A percentile compares a stretch with the other conserved stretches of the same genome.
These are phyloP conservation scores for Himantopus leucocephalus DNA, from an alignment of 2,113 vertebrate genomes.

Conservation along the genomic window DNA sequence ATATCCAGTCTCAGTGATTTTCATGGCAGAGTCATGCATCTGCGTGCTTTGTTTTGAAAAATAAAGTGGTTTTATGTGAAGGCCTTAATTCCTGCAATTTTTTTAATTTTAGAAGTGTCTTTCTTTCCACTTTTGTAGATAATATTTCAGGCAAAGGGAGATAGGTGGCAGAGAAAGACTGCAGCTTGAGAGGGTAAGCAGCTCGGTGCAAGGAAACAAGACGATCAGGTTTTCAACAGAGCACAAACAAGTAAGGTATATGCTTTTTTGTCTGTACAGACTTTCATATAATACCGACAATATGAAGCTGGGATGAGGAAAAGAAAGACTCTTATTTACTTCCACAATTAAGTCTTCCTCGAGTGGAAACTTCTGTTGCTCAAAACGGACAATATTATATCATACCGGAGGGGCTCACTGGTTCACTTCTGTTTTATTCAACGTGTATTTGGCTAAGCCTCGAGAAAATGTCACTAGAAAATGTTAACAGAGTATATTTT, in stretches of 20 bases:
- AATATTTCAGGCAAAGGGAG: slow-evolving; percentile 35
- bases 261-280: neutral
- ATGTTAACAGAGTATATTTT: neutral
- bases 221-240: neutral
- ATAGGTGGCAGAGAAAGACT: slow-evolving; percentile 60
- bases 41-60: neutral
- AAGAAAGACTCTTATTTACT: neutral
- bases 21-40: neutral
- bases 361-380: neutral
- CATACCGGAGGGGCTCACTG: neutral
- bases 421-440: neutral
- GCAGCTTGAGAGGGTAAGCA: neutral
- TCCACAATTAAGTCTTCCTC: neutral
- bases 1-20: neutral
- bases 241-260: neutral
- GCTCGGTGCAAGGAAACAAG: neutral
- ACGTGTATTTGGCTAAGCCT: neutral
- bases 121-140: neutral
- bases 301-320: neutral
- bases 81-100: neutral
- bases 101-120: neutral
- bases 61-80: neutral
- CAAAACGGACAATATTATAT: neutral
- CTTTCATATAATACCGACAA: neutral
- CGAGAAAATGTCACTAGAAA: neutral